Evolutionary conservation across 2,113 vertebrate species (phyloP), one percentile per base, ranked within the genome.

Genomic region (Aphyosemion australe): DNA sequence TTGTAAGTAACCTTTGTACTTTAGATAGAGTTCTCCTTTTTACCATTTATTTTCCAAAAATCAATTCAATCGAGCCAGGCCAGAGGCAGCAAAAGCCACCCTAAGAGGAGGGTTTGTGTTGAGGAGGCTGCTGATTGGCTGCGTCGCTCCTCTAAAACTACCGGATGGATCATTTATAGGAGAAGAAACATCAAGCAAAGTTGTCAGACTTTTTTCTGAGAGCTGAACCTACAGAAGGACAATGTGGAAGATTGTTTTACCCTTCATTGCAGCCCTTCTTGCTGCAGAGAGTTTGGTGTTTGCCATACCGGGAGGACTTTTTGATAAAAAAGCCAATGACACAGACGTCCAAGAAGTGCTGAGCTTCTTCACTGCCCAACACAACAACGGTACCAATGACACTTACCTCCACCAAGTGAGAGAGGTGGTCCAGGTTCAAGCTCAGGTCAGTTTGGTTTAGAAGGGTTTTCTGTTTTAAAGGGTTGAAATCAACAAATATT

Each of bases 311-410:
- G 96, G 96, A 0, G 95, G 9, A 0, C 16, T 8, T 0, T 0
- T 0, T 0, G 6, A 77, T 0, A 34, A 84, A 0, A 2, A 85
- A 1, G 2, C 2, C 0, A 72, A 84, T 0, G 83, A 93, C 0
- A 19, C 67, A 1, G 77, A 61, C 0, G 77, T 84, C 10, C 56
- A 69, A 66, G 41, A 65, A 2, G 95, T 94, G 1, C 45, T 97
- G 60, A 59, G 50, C 1, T 94, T 92, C 63, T 94, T 95, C 3
- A 45, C 96, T 3, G 31, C n/a, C 2, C 41, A 94, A 18, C 94
- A 95, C 90, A 98, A 98, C 89, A 77, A 21, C 26, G 41, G 2
- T 1, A 92, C 52, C 87, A 95, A 96, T 58, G 92, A 95, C 60
- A 1, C 61, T 59, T 96, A 45, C 78, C n/a, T 83, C 20, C 85